These are phyloP conservation scores for Xenopus laevis DNA, from an alignment of 2,113 vertebrate genomes.

Conservation along the genomic window DNA sequence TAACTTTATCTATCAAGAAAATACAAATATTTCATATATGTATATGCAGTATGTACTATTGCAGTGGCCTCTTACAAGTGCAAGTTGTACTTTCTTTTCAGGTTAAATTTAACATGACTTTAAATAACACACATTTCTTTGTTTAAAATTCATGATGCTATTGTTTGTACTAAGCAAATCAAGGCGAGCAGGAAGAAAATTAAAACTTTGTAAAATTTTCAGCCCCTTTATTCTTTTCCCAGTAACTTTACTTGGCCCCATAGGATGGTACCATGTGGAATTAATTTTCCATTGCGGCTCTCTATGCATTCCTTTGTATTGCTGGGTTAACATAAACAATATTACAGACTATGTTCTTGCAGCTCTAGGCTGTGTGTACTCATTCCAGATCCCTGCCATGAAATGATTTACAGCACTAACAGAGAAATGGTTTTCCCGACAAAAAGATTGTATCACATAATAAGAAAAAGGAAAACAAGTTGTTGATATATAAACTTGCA, in stretches of 20 bases:
- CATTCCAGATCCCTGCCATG: conserved; percentile 30
- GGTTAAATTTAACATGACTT: too few species aligned
- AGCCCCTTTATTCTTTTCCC: not conserved
- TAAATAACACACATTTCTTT: too few species aligned
- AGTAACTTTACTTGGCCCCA: conserved; percentile 26
- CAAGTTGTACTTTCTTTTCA: too few species aligned
- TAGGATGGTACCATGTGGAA: conserved; percentile 37
- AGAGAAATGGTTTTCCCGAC: conserved; percentile 24
- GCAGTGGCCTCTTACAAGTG: too few species aligned
- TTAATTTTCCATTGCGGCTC: conserved; percentile 31
- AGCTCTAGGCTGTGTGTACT: conserved; percentile 33
- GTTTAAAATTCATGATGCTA: too few species aligned
- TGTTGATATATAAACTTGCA: conserved; percentile 2
- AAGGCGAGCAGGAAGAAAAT: not conserved
- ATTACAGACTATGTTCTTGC: conserved; percentile 32
- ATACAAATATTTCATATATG: too few species aligned
- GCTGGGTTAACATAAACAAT: conserved; percentile 40
- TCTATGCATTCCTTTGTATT: conserved; percentile 42
- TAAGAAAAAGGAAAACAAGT: not conserved
- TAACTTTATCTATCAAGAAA: too few species aligned
- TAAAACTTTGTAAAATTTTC: conserved; percentile 9
- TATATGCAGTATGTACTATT: too few species aligned
- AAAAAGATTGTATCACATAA: conserved; percentile 8
- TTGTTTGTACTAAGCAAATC: not conserved
- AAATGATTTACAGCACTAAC: conserved; percentile 32